phyloP scores from a whole-genome alignment of 2,888 invertebrate species.

The Plagiodera versicolora region DNA sequence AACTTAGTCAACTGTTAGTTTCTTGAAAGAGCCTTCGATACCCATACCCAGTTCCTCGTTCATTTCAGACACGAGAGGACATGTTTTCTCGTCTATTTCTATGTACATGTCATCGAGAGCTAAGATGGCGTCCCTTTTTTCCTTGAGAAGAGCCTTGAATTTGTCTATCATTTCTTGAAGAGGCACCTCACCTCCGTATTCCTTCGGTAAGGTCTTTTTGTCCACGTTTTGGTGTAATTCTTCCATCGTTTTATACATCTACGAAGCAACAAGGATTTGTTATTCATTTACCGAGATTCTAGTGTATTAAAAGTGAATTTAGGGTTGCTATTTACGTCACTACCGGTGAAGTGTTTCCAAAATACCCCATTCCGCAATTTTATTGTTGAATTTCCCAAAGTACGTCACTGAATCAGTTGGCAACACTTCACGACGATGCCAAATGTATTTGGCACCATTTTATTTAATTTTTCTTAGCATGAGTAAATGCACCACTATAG shows the following conservation, averaged over 20 bases:
- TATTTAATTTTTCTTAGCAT: too few species aligned
- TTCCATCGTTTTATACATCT: constrained; percentile 75
- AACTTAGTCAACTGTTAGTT: constrained; percentile 80
- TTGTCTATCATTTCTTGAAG: constrained; percentile 78
- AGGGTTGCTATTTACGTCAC: too few species aligned
- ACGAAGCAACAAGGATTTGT: constrained; percentile 39
- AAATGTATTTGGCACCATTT: too few species aligned
- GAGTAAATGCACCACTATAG: too few species aligned
- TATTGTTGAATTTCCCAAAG: too few species aligned
- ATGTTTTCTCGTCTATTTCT: constrained; percentile 62
- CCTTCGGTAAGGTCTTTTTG: constrained; percentile 77
- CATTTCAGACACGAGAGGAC: constrained; percentile 53
- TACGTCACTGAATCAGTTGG: too few species aligned
- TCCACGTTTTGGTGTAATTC: constrained; percentile 74
- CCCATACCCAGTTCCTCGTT: constrained; percentile 72
- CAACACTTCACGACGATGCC: too few species aligned
- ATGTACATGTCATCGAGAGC: constrained; percentile 77
- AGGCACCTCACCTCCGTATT: constrained; percentile 85
- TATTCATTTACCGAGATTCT: too few species aligned
- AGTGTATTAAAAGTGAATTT: too few species aligned
- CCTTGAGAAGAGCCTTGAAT: constrained; percentile 66
- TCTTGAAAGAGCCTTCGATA: constrained; percentile 81
- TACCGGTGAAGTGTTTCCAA: too few species aligned
- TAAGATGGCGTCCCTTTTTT: constrained; percentile 66
- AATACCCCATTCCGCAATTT: too few species aligned